Evolutionary conservation across 2,113 vertebrate species (phyloP).

Genomic region (Myrmecobius fasciatus): DNA sequence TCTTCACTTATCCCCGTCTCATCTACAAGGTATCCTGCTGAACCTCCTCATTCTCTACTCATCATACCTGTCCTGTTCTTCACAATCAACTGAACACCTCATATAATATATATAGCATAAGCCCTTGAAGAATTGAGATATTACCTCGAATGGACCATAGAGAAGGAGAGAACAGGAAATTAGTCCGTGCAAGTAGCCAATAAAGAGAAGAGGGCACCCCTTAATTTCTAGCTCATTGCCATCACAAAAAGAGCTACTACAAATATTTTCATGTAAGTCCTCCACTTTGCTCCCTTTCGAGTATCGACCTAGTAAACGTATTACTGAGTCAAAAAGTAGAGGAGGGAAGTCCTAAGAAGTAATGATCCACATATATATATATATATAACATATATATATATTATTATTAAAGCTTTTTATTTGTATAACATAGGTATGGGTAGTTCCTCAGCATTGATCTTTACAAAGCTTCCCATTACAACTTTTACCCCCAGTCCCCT

Average conservation of each 20-base stretch:
- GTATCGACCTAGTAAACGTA: neutral
- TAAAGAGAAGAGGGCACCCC: neutral
- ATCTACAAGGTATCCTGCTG: neutral
- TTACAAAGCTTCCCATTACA: too few relatives aligned
- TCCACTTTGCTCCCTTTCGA: neutral
- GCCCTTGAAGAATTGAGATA: neutral
- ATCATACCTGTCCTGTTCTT: neutral
- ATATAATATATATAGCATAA: neutral
- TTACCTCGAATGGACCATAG: neutral
- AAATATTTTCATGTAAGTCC: neutral
- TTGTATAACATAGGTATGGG: too few relatives aligned
- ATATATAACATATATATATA: too few relatives aligned
- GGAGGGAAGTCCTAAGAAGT: neutral
- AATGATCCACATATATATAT: neutral
- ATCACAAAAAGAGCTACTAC: neutral
- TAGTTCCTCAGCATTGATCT: too few relatives aligned
- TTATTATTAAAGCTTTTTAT: too few relatives aligned
- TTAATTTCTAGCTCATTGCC: neutral
- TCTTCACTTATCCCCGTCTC: neutral
- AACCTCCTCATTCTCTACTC: neutral
- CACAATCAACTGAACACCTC: neutral
- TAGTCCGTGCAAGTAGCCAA: neutral
- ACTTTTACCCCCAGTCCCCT: too few relatives aligned
- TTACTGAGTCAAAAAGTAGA: neutral
- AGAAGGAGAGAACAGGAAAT: neutral